Evolutionary conservation across 2,113 vertebrate species (phyloP).

Genomic region (Arenaria interpres): DNA sequence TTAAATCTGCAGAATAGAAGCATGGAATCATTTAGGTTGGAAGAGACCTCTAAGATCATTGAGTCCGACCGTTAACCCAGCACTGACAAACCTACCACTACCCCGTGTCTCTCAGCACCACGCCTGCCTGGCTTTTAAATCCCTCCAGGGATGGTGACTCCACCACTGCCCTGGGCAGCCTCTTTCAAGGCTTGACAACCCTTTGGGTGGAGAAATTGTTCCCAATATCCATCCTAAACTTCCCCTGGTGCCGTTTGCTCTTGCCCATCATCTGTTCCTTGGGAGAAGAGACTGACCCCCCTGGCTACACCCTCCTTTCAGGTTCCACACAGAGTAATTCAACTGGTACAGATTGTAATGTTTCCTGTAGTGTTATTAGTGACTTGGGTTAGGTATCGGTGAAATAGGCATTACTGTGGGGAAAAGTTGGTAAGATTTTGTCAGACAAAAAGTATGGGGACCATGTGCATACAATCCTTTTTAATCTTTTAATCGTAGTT

Average conservation of each 20-base stretch:
- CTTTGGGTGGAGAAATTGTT: neutral
- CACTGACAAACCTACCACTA: neutral
- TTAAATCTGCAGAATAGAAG: neutral
- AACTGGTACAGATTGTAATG: neutral
- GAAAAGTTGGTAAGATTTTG: rapidly evolving
- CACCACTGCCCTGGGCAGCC: neutral
- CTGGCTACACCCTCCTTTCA: neutral
- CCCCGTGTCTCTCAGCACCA: neutral
- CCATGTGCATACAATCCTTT: neutral
- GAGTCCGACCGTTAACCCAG: neutral
- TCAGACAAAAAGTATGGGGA: neutral
- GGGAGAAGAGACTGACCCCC: neutral
- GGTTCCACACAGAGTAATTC: neutral
- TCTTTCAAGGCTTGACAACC: neutral
- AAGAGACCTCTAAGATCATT: neutral
- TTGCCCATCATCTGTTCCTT: neutral
- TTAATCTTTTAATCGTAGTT: neutral
- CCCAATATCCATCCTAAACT: neutral
- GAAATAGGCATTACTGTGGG: neutral
- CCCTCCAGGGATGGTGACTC: neutral
- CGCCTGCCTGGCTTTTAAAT: neutral
- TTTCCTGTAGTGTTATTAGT: neutral
- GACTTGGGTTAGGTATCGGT: neutral
- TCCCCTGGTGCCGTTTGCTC: neutral
- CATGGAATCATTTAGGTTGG: neutral